Percentiles rank a stretch among this genome's conserved stretches.
Conservation (phyloP, 2,113 vertebrate species). For the Hemiprocne comata region DNA sequence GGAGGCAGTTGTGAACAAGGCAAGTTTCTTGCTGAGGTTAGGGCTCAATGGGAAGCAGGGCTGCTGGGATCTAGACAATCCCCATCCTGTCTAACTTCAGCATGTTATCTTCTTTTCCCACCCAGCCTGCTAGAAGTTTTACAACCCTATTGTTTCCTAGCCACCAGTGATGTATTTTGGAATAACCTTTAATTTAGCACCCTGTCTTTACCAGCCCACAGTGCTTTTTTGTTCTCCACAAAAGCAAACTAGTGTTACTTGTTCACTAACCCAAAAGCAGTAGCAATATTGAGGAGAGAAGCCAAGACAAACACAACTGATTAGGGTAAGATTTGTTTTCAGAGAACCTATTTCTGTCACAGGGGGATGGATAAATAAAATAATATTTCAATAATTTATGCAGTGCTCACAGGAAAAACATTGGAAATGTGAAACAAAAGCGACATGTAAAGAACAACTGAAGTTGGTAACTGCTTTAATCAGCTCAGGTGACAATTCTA, state of each 20-base stretch:
- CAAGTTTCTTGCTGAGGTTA: not conserved
- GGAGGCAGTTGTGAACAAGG: not conserved
- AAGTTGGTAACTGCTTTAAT: slow-evolving; percentile 68
- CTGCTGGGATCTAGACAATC: not conserved
- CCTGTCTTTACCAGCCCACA: slow-evolving; percentile 43
- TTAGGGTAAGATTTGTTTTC: slow-evolving; percentile 72
- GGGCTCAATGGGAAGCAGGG: not conserved
- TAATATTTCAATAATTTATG: slow-evolving; percentile 79
- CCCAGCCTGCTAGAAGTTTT: not conserved
- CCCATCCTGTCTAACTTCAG: not conserved
- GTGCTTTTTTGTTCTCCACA: slow-evolving; percentile 36
- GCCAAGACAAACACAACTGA: slow-evolving; percentile 70
- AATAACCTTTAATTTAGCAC: slow-evolving; percentile 56
- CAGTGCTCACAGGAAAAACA: slow-evolving; percentile 7
- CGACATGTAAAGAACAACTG: slow-evolving; percentile 30
- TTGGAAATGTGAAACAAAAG: slow-evolving; percentile 58
- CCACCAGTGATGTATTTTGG: not conserved
- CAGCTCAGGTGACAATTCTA: slow-evolving; percentile 67
- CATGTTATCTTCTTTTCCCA: not conserved
- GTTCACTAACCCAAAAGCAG: slow-evolving; percentile 41
- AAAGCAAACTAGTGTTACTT: slow-evolving; percentile 16
- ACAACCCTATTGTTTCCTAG: slow-evolving; percentile 21
- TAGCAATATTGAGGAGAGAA: slow-evolving; percentile 55
- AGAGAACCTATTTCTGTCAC: slow-evolving; percentile 74
- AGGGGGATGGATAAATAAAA: slow-evolving; percentile 72